These are phyloP conservation scores for Uropetala carovei DNA, from an alignment of 2,888 invertebrate genomes.

Conservation along the genomic window DNA sequence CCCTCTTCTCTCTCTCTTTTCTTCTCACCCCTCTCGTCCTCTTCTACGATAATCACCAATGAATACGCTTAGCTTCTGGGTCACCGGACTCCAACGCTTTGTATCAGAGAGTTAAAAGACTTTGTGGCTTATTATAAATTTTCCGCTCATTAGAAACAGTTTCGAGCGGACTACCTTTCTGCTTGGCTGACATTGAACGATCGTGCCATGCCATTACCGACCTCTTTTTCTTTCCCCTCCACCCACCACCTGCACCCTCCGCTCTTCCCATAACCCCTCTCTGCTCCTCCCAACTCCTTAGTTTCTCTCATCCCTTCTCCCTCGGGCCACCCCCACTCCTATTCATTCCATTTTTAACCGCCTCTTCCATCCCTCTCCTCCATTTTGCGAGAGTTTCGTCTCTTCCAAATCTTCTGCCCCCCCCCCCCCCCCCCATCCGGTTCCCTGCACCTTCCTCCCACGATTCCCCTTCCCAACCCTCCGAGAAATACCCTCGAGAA, in stretches of 20 bases:
- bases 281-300: neutral
- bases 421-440: neutral
- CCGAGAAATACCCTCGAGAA: neutral
- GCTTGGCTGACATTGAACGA: conserved; percentile 5
- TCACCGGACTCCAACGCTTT: neutral
- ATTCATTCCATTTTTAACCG: conserved; percentile 31
- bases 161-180: neutral
- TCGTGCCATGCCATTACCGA: neutral
- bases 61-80: conserved; percentile 8
- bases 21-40: neutral
- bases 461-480: neutral
- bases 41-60: neutral
- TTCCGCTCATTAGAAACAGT: conserved; percentile 21
- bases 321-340: neutral
- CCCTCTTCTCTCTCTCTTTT: neutral
- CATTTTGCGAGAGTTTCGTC: neutral
- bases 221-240: neutral
- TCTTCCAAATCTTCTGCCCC: neutral
- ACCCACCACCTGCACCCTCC: neutral
- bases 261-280: neutral
- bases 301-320: neutral
- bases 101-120: neutral
- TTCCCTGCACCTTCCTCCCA: neutral
- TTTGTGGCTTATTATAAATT: conserved; percentile 28
- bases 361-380: neutral